Base-by-base conservation (phyloP, 2,888 invertebrate genomes). In the Latheticus oryzae region DNA sequence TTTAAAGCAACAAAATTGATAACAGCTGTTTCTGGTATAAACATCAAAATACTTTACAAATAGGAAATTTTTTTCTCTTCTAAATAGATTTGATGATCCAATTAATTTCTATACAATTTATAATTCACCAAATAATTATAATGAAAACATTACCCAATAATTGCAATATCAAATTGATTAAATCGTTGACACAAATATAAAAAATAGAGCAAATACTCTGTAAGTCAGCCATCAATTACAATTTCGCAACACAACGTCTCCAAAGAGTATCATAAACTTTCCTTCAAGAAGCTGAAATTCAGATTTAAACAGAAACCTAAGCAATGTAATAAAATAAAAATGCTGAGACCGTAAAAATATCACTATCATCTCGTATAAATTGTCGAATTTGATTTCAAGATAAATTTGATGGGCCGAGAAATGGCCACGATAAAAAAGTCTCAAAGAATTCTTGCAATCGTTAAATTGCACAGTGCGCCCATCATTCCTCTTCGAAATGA, bases 401-500 rank as follows among this genome's bases (percentile, higher is more conserved):
- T 47, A 47, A 47, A 47, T 47, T 47, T 47, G 47, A 47, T 47
- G 15, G 35, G 19, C 19, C 45, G 12, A 15, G 30, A 43, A 43
- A 45, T 45, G 45, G n/a, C 32, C 32, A 33, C 33, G 26, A 35
- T 47, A 47, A 47, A 47, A 42, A 40, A 40, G 51, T 13, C 40
- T 45, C 52, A 26, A 23, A 7, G 50, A 52, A 61, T 62, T 62
- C 61, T 55, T 42, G 54, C 61, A 60, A 61, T 52, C 60, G 64
- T 60, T 61, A 64, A 64, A 64, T 61, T 57, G 54, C 50, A 26
- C 54, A 47, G 54, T 64, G 56, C 61, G 59, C 57, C 59, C 62
- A 60, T 64, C 64, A 58, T 65, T 63, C 58, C 58, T 58, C 56
- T 54, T 55, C 57, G 62, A 66, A 68, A 66, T 60, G 56, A 58